Base-by-base conservation (phyloP, 64 coral and sea anemone species). In the Pocillopora verrucosa region DNA sequence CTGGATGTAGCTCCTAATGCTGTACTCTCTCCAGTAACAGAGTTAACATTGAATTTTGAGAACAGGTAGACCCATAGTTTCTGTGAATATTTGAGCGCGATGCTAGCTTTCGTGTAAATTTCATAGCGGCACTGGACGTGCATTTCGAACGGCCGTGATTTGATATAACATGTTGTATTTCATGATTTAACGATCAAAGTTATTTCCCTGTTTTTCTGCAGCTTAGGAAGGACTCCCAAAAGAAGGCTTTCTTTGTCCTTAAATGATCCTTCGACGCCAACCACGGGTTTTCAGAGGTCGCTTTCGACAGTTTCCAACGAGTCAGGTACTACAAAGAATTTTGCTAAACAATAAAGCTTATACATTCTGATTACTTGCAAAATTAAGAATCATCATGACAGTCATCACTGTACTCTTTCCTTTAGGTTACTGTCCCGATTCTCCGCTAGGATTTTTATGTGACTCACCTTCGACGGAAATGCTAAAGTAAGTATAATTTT, bases 11-110 rank as follows among this genome's bases (percentile, higher is more conserved):
- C 82, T 37, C 84, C 95, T 88, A 91, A 84, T 73, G 92, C 88
- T 20, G 88, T 96, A 12, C 95, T 96, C 88, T 96, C 95, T 36
- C 95, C 95, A 72, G 91, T 96, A 74, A 91, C 95, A 77, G 91
- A 96, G 92, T 45, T 96, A 61, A 75, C 95, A 13, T 88, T 90
- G 72, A 96, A 91, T 91, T 75, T 93, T 45, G 95, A 96, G 69
- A 83, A 93, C 78, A 96, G 90, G 82, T 93, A 85, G 58, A 94
- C 91, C 16, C 90, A 89, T 89, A 87, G 60, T 51, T 51, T 79
- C 41, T 26, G 36, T 36, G 37, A 36, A 6, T 15, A 36, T 79
- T 56, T 79, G 57, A 36, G 25, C 60, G 26, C 36, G 58, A 38
- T 76, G 60, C 22, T 73, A 51, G 19, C 72, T 70, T 72, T 74